phyloP scores from a whole-genome alignment of 1,140 invertebrate species.

The Plodia interpunctella region DNA sequence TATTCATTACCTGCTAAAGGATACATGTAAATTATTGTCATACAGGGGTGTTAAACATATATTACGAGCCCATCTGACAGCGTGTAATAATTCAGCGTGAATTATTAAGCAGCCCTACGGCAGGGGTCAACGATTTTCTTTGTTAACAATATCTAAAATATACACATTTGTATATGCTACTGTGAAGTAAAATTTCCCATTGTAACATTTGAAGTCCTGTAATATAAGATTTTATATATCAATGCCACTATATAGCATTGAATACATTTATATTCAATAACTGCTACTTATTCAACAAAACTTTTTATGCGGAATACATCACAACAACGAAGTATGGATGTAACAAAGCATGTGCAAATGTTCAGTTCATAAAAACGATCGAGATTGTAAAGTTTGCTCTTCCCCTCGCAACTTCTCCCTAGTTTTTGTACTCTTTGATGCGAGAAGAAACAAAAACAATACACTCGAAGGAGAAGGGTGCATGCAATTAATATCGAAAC shows the following conservation, averaged over 20 bases:
- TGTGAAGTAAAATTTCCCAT: no score
- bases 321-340: not conserved
- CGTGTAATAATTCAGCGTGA: slow-evolving; percentile 2
- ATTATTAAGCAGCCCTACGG: not conserved
- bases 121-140: not conserved
- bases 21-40: slow-evolving; percentile 13
- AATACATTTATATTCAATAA: no score
- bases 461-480: slow-evolving; percentile 3
- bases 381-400: not conserved
- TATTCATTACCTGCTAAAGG: slow-evolving; percentile 20
- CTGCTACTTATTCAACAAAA: no score
- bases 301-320: no score
- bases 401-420: not conserved
- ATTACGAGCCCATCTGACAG: not conserved
- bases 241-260: no score
- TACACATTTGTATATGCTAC: no score
- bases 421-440: not conserved
- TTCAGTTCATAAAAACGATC: slow-evolving; percentile 5
- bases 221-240: no score
- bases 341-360: slow-evolving; percentile 5
- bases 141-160: not conserved
- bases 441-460: slow-evolving; percentile 2
- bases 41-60: slow-evolving; percentile 9
- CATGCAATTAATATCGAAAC: slow-evolving; percentile 9
- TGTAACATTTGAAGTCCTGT: no score